Evolutionary conservation across 1,140 invertebrate genomes (phyloP).

Genomic region (Sitodiplosis mosellana): DNA sequence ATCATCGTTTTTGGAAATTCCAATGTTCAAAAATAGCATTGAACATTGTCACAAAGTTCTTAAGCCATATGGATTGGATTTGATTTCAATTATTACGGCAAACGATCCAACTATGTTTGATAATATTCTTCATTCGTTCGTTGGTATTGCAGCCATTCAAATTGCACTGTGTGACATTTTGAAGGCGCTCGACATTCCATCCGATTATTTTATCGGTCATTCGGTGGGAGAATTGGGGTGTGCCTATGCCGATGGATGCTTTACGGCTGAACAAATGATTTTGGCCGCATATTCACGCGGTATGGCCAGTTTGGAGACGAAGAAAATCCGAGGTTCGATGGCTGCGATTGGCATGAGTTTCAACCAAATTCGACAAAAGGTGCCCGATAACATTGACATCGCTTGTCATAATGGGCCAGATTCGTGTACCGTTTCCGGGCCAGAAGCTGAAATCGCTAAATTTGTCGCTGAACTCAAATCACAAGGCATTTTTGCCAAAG

Average conservation of each 20-base stretch:
- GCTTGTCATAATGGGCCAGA: conserved; percentile 78
- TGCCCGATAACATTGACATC: conserved; percentile 51
- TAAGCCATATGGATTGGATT: conserved; percentile 51
- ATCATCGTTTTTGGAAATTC: conserved; percentile 37
- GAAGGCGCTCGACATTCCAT: conserved; percentile 45
- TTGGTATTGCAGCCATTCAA: conserved; percentile 78
- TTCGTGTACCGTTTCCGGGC: conserved; percentile 73
- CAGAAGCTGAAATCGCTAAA: conserved; percentile 41
- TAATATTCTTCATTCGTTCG: conserved; percentile 72
- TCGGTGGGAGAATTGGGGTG: conserved; percentile 75
- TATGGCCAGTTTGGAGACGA: conserved; percentile 57
- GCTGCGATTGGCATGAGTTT: conserved; percentile 48
- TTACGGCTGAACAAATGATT: conserved; percentile 69
- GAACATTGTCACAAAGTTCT: conserved; percentile 50
- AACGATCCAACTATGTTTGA: conserved; percentile 55
- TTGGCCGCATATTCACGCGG: conserved; percentile 71
- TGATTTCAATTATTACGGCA: conserved; percentile 60
- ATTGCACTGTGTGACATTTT: conserved; percentile 69
- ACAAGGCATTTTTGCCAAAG: conserved; percentile 62
- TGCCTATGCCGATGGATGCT: conserved; percentile 71
- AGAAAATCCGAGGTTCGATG: conserved; percentile 67
- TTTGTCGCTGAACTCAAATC: conserved; percentile 50
- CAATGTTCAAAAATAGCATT: conserved; percentile 53
- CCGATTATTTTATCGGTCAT: conserved; percentile 72
- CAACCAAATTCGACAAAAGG: conserved; percentile 33